These are phyloP conservation scores for Haliclona indistincta DNA, from an alignment of 37 sponge, comb jelly and placozoan species.

Conservation along the genomic window DNA sequence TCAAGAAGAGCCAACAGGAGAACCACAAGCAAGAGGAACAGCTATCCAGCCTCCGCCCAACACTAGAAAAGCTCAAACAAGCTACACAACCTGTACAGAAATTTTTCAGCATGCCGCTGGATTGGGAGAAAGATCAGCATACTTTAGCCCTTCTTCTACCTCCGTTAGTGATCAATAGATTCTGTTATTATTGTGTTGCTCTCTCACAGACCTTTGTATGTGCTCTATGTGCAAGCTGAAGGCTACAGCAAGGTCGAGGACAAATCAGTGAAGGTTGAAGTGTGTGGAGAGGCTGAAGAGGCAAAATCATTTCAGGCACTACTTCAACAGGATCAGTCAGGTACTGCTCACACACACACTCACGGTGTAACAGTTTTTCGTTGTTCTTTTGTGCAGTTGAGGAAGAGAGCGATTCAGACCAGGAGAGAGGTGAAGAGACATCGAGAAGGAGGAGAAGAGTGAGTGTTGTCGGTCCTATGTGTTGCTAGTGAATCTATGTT, in stretches of 20 bases:
- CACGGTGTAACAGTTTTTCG: neutral
- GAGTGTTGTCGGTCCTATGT: neutral
- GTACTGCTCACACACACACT: neutral
- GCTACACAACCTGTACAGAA: conserved; percentile 81
- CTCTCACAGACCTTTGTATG: conserved; percentile 64
- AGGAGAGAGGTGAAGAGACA: conserved; percentile 21
- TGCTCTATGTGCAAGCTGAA: conserved; percentile 72
- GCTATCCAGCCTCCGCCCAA: conserved; percentile 46
- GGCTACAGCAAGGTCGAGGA: conserved; percentile 70
- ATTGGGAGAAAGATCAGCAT: conserved; percentile 52
- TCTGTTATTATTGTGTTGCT: neutral
- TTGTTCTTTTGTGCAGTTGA: conserved; percentile 8
- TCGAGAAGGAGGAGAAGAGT: neutral
- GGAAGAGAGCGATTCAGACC: conserved; percentile 42
- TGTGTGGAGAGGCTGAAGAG: conserved; percentile 67
- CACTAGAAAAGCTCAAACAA: conserved; percentile 47
- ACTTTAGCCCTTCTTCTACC: conserved; percentile 52
- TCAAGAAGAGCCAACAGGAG: conserved; percentile 17
- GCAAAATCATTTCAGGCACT: conserved; percentile 55
- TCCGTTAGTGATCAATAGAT: conserved; percentile 26
- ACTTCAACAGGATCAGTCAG: conserved; percentile 41
- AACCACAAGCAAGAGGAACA: conserved; percentile 36
- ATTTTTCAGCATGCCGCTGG: conserved; percentile 49
- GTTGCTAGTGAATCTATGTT: neutral
- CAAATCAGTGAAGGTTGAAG: conserved; percentile 33